Conservation (phyloP, 2,888 invertebrate genomes). For the Amphimallon solstitiale region DNA sequence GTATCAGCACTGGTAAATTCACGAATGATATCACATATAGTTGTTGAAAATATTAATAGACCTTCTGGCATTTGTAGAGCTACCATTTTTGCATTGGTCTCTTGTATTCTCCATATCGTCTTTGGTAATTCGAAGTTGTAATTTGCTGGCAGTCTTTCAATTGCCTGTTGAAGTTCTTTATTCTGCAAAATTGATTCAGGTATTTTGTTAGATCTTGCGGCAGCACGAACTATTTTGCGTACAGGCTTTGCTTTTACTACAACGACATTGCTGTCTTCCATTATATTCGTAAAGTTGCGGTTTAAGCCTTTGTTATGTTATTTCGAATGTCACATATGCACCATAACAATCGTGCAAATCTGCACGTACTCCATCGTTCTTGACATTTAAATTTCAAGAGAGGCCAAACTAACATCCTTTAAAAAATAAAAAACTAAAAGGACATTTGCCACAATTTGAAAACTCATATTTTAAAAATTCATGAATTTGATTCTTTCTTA, state of each 20-base stretch:
- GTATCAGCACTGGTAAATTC: slow-evolving; percentile 89
- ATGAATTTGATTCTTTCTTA: too few species aligned
- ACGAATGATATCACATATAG: slow-evolving; percentile 91
- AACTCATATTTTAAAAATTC: too few species aligned
- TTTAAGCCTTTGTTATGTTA: neutral
- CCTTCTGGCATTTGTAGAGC: slow-evolving; percentile 98
- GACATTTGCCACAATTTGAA: too few species aligned
- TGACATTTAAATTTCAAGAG: neutral
- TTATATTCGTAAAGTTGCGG: slow-evolving; percentile 20
- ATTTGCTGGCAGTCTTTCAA: slow-evolving; percentile 84
- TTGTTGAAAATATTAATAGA: slow-evolving; percentile 89
- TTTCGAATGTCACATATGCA: slow-evolving; percentile 21
- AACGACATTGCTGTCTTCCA: slow-evolving; percentile 64
- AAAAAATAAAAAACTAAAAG: too few species aligned
- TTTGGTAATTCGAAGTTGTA: slow-evolving; percentile 99
- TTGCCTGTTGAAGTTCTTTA: slow-evolving; percentile 76
- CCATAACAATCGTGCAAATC: slow-evolving; percentile 31
- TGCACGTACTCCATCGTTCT: slow-evolving; percentile 36
- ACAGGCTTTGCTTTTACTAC: slow-evolving; percentile 83
- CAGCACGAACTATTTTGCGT: slow-evolving; percentile 82
- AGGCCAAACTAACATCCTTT: too few species aligned
- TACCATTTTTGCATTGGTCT: slow-evolving; percentile 85
- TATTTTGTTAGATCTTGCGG: slow-evolving; percentile 80
- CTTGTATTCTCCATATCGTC: slow-evolving; percentile 94
- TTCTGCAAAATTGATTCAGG: slow-evolving; percentile 83